These are phyloP conservation scores for Ploceus nigricollis DNA, from an alignment of 2,113 vertebrate species.

Conservation along the genomic window DNA sequence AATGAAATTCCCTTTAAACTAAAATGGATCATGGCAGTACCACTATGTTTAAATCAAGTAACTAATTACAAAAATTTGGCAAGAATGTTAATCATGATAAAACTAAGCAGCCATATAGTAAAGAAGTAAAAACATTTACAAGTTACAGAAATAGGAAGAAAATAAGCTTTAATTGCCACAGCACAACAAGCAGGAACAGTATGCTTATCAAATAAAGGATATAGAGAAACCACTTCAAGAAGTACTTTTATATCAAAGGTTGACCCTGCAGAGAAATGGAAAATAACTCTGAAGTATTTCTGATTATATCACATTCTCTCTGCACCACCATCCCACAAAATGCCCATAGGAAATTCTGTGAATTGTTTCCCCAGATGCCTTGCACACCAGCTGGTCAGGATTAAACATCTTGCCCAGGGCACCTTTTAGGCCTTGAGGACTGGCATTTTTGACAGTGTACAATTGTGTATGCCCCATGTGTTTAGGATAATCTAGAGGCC, in stretches of 20 bases:
- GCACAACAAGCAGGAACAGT: not conserved
- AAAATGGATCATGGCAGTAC: not conserved
- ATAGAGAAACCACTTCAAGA: not conserved
- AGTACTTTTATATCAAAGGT: not conserved
- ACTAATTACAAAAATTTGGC: not conserved
- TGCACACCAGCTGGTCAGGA: conserved; percentile 37
- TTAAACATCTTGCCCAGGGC: conserved; percentile 18
- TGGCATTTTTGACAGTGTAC: not conserved
- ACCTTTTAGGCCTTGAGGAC: not conserved
- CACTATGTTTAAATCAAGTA: not conserved
- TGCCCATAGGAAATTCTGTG: conserved; percentile 7
- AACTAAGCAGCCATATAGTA: not conserved
- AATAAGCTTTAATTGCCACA: not conserved
- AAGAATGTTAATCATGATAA: not conserved
- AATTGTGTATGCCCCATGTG: not conserved
- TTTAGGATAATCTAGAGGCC: not conserved
- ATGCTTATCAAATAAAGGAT: not conserved
- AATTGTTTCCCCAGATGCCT: conserved; percentile 31
- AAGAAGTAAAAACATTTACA: not conserved
- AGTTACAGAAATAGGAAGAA: not conserved
- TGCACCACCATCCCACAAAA: not conserved
- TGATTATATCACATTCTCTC: not conserved
- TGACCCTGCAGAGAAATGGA: not conserved
- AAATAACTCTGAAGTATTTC: conserved; percentile 4
- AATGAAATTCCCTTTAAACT: not conserved